Percentiles rank a stretch among this genome's conserved stretches.
Evolutionary conservation across 2,797 vertebrate genomes (phyloP).

Genomic region (Chrysocyon brachyurus): DNA sequence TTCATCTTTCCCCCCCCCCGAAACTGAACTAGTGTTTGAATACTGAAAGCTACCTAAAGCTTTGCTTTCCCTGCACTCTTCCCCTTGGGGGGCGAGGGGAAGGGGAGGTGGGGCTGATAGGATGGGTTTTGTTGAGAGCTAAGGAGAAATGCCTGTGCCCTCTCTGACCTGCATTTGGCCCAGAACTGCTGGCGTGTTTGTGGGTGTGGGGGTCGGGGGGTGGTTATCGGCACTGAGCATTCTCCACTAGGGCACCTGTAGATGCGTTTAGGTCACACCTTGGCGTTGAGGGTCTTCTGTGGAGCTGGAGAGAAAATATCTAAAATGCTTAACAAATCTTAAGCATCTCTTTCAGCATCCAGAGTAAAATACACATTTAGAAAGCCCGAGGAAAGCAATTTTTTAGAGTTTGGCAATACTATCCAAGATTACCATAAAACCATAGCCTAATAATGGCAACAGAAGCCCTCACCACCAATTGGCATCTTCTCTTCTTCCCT

Average conservation of each 20-base stretch:
- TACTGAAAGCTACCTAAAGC: background rate
- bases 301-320: background rate
- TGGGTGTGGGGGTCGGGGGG: background rate
- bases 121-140: background rate
- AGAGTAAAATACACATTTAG: background rate
- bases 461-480: background rate
- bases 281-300: conserved; percentile 14
- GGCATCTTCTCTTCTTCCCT: background rate
- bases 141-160: background rate
- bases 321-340: background rate
- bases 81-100: background rate
- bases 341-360: background rate
- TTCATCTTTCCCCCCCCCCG: background rate
- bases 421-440: background rate
- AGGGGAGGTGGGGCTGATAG: background rate
- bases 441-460: background rate
- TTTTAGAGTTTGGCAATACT: background rate
- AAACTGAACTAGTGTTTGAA: background rate
- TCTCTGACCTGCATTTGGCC: background rate
- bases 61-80: background rate
- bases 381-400: background rate
- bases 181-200: background rate
- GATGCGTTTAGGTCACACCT: background rate
- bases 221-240: background rate
- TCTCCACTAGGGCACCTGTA: background rate